A percentile compares a stretch with the other conserved stretches of the same genome.
Conservation (phyloP, 2,113 vertebrate species). For the Caracal caracal region DNA sequence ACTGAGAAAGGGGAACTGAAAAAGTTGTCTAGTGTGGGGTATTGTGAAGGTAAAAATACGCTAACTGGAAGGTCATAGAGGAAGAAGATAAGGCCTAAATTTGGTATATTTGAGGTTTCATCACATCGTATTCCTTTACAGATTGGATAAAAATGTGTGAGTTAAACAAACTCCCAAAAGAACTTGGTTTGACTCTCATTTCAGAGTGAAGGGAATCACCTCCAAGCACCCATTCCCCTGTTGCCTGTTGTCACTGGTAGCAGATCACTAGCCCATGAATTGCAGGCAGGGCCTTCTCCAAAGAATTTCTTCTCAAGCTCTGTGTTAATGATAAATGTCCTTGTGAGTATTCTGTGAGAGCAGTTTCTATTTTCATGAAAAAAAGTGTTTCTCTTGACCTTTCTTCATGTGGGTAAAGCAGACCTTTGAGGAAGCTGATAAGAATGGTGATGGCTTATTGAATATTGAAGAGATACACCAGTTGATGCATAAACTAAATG, state of each 20-base stretch:
- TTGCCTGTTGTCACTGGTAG: not conserved
- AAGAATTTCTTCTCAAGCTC: not conserved
- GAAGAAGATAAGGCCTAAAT: not conserved
- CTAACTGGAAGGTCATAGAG: not conserved
- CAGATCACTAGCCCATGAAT: not conserved
- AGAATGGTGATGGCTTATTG: conserved; percentile 95
- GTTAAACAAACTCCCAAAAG: not conserved
- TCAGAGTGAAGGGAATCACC: not conserved
- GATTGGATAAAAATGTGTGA: not conserved
- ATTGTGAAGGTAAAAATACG: not conserved
- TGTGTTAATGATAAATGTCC: not conserved
- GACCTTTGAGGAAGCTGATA: conserved; percentile 98
- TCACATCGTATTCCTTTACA: not conserved
- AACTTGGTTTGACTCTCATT: not conserved
- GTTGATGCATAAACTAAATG: conserved; percentile 97
- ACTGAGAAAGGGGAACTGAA: not conserved
- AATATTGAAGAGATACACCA: conserved; percentile 99
- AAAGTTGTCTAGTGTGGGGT: not conserved
- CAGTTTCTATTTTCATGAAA: not conserved
- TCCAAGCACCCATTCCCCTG: fast-evolving
- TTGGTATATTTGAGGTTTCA: not conserved
- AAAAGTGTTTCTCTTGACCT: conserved; percentile 87
- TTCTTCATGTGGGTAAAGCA: conserved; percentile 94
- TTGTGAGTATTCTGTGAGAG: not conserved
- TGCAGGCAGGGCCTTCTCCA: not conserved